These are phyloP conservation scores for Sturmia bella DNA, from an alignment of 2,888 invertebrate species.

Conservation along the genomic window DNA sequence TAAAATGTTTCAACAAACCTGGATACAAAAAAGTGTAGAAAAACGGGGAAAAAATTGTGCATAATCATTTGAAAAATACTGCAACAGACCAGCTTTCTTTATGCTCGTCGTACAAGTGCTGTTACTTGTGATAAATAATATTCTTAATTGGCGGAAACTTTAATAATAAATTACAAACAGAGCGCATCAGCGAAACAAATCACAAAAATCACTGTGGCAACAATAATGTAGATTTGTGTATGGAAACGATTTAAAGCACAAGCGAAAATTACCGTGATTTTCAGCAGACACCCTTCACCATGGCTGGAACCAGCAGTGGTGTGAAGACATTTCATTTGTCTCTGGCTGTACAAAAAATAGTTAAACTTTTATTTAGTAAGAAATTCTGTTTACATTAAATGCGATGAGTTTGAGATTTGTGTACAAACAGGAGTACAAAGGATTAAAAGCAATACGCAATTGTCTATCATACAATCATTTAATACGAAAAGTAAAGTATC, in stretches of 20 bases:
- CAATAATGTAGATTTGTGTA: conserved; percentile 10
- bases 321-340: not conserved
- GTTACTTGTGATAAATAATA: conserved; percentile 37
- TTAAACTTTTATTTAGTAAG: too few relatives aligned
- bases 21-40: not conserved
- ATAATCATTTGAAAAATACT: conserved; percentile 37
- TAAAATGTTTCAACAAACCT: not conserved
- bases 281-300: not conserved
- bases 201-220: conserved; percentile 16
- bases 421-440: too few relatives aligned
- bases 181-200: conserved; percentile 31
- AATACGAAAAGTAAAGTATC: too few relatives aligned
- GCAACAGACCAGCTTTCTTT: not conserved
- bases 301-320: too few relatives aligned
- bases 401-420: too few relatives aligned
- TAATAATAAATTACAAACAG: conserved; percentile 66
- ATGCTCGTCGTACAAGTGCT: not conserved
- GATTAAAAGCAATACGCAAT: too few relatives aligned
- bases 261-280: conserved; percentile 18
- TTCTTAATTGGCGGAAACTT: conserved; percentile 68
- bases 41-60: conserved; percentile 8
- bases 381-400: too few relatives aligned
- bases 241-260: conserved; percentile 10
- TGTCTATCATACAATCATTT: too few relatives aligned
- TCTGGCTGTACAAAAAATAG: too few relatives aligned